phyloP scores from a whole-genome alignment of 1,140 invertebrate genomes.

The Wiebesia pumilae region DNA sequence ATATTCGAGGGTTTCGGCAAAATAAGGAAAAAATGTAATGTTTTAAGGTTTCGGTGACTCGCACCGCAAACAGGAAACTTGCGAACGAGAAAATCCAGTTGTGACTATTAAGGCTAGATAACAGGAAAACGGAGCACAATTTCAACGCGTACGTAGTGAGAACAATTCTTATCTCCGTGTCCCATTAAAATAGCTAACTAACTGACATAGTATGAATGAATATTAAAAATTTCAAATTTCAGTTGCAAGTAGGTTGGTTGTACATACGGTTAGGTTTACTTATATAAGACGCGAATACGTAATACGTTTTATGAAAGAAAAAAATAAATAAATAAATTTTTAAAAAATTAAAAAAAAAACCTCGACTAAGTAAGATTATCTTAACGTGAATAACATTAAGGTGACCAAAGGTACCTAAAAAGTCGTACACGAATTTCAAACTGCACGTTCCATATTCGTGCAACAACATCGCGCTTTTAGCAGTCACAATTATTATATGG shows the following conservation, averaged over 20 bases:
- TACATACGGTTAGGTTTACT: no score
- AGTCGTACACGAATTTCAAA: no score
- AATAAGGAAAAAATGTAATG: background rate
- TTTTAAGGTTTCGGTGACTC: background rate
- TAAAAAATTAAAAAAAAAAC: no score
- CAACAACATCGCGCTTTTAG: background rate
- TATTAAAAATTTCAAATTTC: background rate
- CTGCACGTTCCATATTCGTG: background rate
- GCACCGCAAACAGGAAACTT: background rate
- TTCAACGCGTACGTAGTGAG: background rate
- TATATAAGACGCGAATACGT: no score
- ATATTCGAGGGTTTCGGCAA: background rate
- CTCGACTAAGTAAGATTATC: no score
- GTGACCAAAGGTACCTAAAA: no score
- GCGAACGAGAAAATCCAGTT: background rate
- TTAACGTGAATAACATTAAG: no score
- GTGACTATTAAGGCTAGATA: conserved; percentile 11
- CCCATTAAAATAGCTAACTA: background rate
- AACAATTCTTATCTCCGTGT: background rate
- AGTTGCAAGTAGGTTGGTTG: no score
- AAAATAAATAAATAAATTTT: no score
- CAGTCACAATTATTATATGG: no score
- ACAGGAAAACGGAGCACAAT: conserved; percentile 13
- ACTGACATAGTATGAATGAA: background rate
- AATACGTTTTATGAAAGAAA: no score